A percentile compares a stretch with the other conserved stretches of the same genome.
These are phyloP conservation scores for Cardiocondyla obscurior DNA, from an alignment of 1,140 invertebrate species.

Conservation along the genomic window DNA sequence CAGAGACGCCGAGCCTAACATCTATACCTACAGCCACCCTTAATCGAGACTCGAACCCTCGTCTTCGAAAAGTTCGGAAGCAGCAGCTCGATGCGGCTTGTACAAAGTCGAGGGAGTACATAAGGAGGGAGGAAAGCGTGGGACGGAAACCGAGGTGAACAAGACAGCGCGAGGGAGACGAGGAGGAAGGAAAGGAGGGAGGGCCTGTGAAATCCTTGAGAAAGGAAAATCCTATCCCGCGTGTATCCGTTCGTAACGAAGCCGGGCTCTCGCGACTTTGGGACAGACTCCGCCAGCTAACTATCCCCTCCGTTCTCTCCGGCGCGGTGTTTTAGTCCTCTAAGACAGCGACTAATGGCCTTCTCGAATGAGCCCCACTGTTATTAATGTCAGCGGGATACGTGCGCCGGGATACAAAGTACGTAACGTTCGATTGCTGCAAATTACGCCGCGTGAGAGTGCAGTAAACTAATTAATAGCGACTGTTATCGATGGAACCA, in stretches of 20 bases:
- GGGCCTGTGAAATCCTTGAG: conserved; percentile 52
- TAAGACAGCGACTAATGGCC: conserved; percentile 49
- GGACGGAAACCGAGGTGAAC: background rate
- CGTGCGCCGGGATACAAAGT: conserved; percentile 36
- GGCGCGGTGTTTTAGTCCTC: conserved; percentile 29
- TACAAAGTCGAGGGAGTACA: conserved; percentile 33
- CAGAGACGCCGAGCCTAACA: conserved; percentile 41
- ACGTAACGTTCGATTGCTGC: conserved; percentile 33
- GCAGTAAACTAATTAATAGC: conserved; percentile 24
- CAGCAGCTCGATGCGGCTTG: conserved; percentile 43
- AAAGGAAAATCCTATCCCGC: conserved; percentile 56
- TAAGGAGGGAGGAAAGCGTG: background rate
- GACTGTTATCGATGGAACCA: conserved; percentile 30
- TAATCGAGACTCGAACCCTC: conserved; percentile 61
- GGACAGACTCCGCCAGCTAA: conserved; percentile 42
- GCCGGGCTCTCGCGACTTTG: conserved; percentile 40
- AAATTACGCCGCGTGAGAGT: conserved; percentile 47
- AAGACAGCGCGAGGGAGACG: background rate
- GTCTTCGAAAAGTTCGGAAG: conserved; percentile 57
- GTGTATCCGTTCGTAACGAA: conserved; percentile 60
- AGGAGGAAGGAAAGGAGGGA: background rate
- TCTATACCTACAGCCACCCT: conserved; percentile 50
- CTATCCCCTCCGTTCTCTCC: background rate
- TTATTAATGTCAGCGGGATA: conserved; percentile 56
- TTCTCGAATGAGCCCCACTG: conserved; percentile 39